Conservation (phyloP, 2,888 invertebrate species). For the Biston stratarius region DNA sequence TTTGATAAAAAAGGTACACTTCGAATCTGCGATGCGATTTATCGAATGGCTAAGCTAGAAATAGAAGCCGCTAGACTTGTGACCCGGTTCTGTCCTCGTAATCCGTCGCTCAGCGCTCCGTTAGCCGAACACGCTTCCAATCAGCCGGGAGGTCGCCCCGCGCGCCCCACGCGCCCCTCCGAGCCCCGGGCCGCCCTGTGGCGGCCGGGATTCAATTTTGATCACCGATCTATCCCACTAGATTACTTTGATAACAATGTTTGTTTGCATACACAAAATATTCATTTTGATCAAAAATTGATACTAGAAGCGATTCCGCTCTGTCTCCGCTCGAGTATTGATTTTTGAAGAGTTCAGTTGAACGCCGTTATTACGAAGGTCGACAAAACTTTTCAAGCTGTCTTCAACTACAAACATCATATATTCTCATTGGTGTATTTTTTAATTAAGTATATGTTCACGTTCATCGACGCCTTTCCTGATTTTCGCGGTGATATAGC, state of each 20-base stretch:
- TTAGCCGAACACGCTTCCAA: conserved; percentile 20
- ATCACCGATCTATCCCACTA: conserved; percentile 11
- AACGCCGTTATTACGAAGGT: no score
- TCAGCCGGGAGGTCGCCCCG: conserved; percentile 8
- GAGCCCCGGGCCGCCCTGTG: neutral
- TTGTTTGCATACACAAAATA: neutral
- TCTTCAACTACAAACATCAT: no score
- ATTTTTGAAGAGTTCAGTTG: no score
- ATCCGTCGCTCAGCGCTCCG: conserved; percentile 11
- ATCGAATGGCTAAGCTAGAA: neutral
- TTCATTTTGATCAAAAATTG: neutral
- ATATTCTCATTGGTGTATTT: no score
- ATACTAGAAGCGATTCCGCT: no score
- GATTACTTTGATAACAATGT: conserved; percentile 1
- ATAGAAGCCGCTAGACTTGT: neutral
- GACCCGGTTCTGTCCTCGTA: conserved; percentile 1
- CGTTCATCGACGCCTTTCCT: no score
- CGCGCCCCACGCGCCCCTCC: neutral
- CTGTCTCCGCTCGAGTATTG: no score
- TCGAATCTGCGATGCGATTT: no score
- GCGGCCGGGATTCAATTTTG: conserved; percentile 7
- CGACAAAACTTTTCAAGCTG: no score
- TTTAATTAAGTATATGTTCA: no score
- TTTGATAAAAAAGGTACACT: no score
- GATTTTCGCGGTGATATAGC: no score